Evolutionary conservation across 1,140 invertebrate species (phyloP).

Genomic region (Micrasema longulum): DNA sequence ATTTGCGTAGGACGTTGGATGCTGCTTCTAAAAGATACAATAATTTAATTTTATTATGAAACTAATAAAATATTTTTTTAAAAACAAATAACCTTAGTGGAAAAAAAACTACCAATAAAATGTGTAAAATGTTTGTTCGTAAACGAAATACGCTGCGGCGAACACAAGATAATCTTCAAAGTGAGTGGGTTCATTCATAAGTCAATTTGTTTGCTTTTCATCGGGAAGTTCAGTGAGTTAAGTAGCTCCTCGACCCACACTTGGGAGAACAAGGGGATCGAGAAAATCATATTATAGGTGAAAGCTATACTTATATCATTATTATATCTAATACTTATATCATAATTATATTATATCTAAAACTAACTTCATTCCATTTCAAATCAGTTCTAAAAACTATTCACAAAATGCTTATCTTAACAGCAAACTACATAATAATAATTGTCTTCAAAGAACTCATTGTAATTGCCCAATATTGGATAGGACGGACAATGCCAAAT

Average conservation of each 20-base stretch:
- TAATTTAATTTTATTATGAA: too few species aligned
- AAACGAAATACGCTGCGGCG: not conserved
- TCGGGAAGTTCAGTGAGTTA: slow-evolving; percentile 20
- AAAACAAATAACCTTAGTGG: not conserved
- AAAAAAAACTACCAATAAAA: not conserved
- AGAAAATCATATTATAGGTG: slow-evolving; percentile 15
- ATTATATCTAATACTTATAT: too few species aligned
- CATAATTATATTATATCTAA: too few species aligned
- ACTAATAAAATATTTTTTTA: too few species aligned
- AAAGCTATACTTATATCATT: slow-evolving; percentile 20
- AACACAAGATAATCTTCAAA: slow-evolving; percentile 17
- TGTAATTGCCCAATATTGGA: too few species aligned
- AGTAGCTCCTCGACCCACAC: slow-evolving; percentile 9
- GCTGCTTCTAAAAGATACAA: too few species aligned
- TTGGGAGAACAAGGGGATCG: not conserved
- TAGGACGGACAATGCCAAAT: too few species aligned
- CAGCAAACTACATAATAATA: too few species aligned
- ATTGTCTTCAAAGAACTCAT: too few species aligned
- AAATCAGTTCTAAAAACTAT: too few species aligned
- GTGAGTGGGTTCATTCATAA: slow-evolving; percentile 10
- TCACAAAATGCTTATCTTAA: too few species aligned
- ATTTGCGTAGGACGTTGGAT: not conserved
- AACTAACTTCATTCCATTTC: too few species aligned
- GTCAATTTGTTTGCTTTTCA: slow-evolving; percentile 37
- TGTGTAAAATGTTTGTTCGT: not conserved